Conservation (phyloP, 1,140 invertebrate species). For the Hylyphantes graminicola region DNA sequence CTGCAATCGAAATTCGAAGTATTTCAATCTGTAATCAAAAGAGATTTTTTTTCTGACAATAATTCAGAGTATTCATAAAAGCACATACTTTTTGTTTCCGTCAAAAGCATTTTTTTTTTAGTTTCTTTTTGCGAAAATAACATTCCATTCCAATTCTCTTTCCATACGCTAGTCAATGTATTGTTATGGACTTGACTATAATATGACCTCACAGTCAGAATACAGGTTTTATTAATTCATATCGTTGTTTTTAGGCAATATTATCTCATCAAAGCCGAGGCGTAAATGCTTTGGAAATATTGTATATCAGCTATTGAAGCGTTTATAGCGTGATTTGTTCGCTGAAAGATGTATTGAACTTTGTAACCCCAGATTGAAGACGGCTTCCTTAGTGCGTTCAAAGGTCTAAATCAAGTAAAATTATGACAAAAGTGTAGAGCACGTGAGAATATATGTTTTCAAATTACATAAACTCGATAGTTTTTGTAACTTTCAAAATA, state of each 20-base stretch:
- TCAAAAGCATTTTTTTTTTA: no score
- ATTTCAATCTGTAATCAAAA: no score
- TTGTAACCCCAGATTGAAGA: background rate
- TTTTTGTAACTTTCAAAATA: background rate
- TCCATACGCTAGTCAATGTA: no score
- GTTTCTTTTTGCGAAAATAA: no score
- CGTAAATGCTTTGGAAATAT: slow-evolving; percentile 14
- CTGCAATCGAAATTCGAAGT: no score
- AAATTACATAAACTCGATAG: background rate
- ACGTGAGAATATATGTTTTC: background rate
- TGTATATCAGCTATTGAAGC: slow-evolving; percentile 8
- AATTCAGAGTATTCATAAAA: no score
- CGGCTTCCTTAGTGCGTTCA: slow-evolving; percentile 4
- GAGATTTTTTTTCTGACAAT: no score
- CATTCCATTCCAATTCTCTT: no score
- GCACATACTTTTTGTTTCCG: no score
- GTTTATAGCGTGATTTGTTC: slow-evolving; percentile 7
- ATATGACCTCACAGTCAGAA: no score
- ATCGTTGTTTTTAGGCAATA: background rate
- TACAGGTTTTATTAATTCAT: no score
- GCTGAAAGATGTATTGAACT: background rate
- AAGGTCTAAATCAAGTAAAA: background rate
- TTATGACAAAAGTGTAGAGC: background rate
- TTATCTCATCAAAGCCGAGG: slow-evolving; percentile 5
- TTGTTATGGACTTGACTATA: no score